phyloP scores from a whole-genome alignment of 2,888 invertebrate genomes.

The Tenodera sinensis region DNA sequence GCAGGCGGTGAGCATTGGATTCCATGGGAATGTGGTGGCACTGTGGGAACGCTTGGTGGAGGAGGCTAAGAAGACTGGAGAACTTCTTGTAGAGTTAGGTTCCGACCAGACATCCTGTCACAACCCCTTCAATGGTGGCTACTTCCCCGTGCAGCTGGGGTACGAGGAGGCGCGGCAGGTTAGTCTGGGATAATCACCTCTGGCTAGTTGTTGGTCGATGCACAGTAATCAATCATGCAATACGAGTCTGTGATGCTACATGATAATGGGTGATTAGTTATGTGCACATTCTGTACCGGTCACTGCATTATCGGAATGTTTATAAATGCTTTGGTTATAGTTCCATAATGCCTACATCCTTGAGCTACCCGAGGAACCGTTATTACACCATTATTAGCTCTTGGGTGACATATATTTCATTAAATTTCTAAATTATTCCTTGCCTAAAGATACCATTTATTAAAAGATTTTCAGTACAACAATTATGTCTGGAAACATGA shows the following conservation, averaged over 20 bases:
- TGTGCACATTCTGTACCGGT: no score
- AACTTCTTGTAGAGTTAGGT: constrained; percentile 47
- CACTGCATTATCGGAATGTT: no score
- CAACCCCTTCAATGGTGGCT: constrained; percentile 54
- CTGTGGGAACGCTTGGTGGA: constrained; percentile 51
- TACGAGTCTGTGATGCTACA: background rate
- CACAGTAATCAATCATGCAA: background rate
- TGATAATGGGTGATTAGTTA: background rate
- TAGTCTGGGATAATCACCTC: background rate
- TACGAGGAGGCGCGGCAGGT: constrained; percentile 47
- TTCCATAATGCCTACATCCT: no score
- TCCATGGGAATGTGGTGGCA: constrained; percentile 51
- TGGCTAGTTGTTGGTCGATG: background rate
- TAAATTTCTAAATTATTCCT: no score
- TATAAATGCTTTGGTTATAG: no score
- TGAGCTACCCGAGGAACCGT: no score
- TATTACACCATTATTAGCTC: no score
- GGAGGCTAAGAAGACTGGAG: constrained; percentile 47
- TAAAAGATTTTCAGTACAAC: no score
- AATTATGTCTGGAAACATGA: no score
- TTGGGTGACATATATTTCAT: no score
- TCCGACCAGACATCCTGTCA: constrained; percentile 62
- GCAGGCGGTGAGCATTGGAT: constrained; percentile 51
- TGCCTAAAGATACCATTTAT: no score
- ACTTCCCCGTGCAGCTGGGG: constrained; percentile 48